Evolutionary conservation across 2,797 vertebrate genomes (phyloP).

Genomic region (Mycteria americana): DNA sequence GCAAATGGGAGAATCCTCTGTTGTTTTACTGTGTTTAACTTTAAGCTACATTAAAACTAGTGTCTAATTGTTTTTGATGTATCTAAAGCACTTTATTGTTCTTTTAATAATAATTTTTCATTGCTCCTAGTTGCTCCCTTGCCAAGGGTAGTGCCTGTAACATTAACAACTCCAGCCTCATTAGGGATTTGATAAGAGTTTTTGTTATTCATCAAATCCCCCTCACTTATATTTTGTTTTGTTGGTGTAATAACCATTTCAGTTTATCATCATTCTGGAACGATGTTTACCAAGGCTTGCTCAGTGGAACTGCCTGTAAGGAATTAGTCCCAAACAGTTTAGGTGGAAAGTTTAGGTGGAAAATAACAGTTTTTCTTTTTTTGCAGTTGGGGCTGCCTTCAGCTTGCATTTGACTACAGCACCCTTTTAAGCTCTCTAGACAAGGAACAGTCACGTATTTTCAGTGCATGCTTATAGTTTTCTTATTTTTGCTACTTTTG

Average conservation of each 20-base stretch:
- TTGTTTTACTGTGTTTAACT: slow-evolving; percentile 11
- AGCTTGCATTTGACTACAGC: not conserved
- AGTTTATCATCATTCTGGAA: not conserved
- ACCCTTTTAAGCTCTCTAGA: not conserved
- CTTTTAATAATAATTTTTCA: slow-evolving; percentile 22
- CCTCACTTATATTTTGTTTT: not conserved
- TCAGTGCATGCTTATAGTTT: not conserved
- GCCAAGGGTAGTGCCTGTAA: not conserved
- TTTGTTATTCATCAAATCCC: not conserved
- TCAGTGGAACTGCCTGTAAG: slow-evolving; percentile 26
- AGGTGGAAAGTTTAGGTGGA: not conserved
- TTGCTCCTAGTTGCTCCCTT: slow-evolving; percentile 1
- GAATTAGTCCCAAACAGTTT: slow-evolving; percentile 18
- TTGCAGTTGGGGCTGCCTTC: not conserved
- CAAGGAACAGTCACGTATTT: not conserved
- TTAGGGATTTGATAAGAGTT: not conserved
- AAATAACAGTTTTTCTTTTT: not conserved
- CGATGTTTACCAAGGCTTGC: slow-evolving; percentile 6
- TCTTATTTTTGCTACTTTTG: not conserved
- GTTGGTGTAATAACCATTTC: not conserved
- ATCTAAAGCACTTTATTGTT: not conserved
- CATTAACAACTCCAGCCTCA: not conserved
- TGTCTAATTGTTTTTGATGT: not conserved
- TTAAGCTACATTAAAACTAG: slow-evolving; percentile 24
- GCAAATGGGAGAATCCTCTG: not conserved